Evolutionary conservation across 2,888 invertebrate genomes (phyloP).

Genomic region (Cheilosia soror): DNA sequence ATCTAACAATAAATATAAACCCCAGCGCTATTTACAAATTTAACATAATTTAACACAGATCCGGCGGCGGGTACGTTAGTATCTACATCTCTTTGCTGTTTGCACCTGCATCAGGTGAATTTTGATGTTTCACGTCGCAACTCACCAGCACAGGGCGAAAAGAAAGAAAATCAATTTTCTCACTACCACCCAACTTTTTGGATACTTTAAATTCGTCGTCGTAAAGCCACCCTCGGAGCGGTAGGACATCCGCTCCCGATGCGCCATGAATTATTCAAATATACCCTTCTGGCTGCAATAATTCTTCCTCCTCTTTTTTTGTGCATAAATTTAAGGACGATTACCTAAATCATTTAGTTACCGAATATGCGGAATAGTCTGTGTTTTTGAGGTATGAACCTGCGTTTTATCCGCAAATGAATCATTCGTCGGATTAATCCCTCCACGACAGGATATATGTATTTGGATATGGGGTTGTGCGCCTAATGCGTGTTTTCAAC

Average conservation of each 20-base stretch:
- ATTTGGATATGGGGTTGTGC: neutral
- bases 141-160: neutral
- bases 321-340: slow-evolving; percentile 70
- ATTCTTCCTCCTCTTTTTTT: slow-evolving; percentile 52
- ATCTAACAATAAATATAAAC: slow-evolving; percentile 67
- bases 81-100: slow-evolving; percentile 12
- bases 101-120: slow-evolving; percentile 66
- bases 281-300: slow-evolving; percentile 63
- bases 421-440: slow-evolving; percentile 56
- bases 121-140: slow-evolving; percentile 41
- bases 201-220: slow-evolving; percentile 64
- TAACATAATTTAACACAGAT: slow-evolving; percentile 62
- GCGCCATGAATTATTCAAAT: slow-evolving; percentile 72
- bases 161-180: slow-evolving; percentile 64
- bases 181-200: slow-evolving; percentile 27
- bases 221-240: slow-evolving; percentile 48
- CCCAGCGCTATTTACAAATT: slow-evolving; percentile 51
- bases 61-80: slow-evolving; percentile 7
- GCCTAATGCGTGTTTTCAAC: slow-evolving; percentile 42
- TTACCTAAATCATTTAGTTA: slow-evolving; percentile 75
- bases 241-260: slow-evolving; percentile 29
- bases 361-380: slow-evolving; percentile 46
- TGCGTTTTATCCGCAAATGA: slow-evolving; percentile 46
- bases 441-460: neutral
- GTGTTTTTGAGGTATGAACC: slow-evolving; percentile 18